Evolutionary conservation across 2,888 invertebrate genomes (phyloP).

Genomic region (Balanococcus diminutus): DNA sequence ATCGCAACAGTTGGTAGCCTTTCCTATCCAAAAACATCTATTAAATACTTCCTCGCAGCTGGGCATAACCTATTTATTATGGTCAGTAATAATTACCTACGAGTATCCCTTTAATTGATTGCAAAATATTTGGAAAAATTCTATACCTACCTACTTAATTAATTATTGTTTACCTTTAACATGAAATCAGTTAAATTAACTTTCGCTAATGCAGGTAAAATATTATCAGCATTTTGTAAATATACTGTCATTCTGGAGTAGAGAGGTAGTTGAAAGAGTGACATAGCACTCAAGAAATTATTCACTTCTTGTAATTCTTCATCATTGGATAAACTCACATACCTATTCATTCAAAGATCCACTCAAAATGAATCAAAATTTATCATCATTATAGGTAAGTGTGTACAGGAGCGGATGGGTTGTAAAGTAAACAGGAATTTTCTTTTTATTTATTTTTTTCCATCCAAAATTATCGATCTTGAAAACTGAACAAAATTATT

Average conservation of each 20-base stretch:
- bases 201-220: constrained; percentile 56
- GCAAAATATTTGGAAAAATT: no score
- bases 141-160: no score
- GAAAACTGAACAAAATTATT: no score
- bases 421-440: no score
- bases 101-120: no score
- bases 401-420: no score
- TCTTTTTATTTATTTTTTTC: no score
- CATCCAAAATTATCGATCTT: no score
- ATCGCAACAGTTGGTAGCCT: constrained; percentile 58
- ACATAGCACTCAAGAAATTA: constrained; percentile 57
- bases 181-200: constrained; percentile 59
- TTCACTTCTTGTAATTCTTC: constrained; percentile 47
- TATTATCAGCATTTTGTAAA: constrained; percentile 56
- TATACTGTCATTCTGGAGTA: constrained; percentile 58
- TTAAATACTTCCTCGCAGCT: constrained; percentile 59
- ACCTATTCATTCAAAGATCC: constrained; percentile 28
- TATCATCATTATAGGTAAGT: no score
- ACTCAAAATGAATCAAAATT: no score
- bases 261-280: constrained; percentile 58
- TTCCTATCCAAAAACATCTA: constrained; percentile 59
- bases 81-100: no score
- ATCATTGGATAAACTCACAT: constrained; percentile 38
- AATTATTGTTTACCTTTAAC: constrained; percentile 57
- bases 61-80: constrained; percentile 58